Percentiles rank a stretch among this genome's conserved stretches.
Conservation (phyloP, 1,140 invertebrate genomes). For the Eciton burchellii region DNA sequence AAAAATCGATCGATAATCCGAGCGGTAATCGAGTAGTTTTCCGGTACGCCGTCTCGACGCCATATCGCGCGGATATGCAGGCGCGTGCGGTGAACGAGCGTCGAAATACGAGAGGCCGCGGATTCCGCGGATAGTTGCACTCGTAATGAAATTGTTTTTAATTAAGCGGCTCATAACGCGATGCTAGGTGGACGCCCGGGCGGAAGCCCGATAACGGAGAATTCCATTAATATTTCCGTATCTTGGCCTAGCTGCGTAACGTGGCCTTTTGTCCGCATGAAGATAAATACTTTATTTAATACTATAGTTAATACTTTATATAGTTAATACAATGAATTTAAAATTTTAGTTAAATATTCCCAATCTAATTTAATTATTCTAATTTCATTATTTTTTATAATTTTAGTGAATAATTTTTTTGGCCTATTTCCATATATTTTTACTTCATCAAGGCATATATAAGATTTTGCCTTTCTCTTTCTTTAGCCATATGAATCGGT, state of each 20-base stretch:
- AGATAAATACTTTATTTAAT: neutral
- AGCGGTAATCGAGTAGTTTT: conserved; percentile 67
- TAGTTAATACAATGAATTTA: no score
- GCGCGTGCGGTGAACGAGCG: conserved; percentile 22
- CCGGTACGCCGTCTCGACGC: conserved; percentile 20
- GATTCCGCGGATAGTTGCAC: conserved; percentile 10
- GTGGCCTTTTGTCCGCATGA: neutral
- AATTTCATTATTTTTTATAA: no score
- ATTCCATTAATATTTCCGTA: conserved; percentile 21
- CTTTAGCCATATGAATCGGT: no score
- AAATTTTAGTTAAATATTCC: no score
- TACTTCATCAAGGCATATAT: no score
- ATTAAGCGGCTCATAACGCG: conserved; percentile 61
- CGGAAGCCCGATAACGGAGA: conserved; percentile 5
- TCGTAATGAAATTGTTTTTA: conserved; percentile 65
- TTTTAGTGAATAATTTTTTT: no score
- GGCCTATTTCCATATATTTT: no score
- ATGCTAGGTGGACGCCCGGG: neutral
- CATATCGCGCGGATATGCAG: conserved; percentile 45
- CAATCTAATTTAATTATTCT: no score
- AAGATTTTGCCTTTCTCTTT: no score
- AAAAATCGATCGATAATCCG: conserved; percentile 73
- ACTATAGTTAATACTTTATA: no score
- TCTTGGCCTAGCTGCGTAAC: neutral
- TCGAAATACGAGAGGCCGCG: conserved; percentile 45